Base-by-base conservation (phyloP, 1,140 invertebrate genomes). In the Brachionus paranguensis region DNA sequence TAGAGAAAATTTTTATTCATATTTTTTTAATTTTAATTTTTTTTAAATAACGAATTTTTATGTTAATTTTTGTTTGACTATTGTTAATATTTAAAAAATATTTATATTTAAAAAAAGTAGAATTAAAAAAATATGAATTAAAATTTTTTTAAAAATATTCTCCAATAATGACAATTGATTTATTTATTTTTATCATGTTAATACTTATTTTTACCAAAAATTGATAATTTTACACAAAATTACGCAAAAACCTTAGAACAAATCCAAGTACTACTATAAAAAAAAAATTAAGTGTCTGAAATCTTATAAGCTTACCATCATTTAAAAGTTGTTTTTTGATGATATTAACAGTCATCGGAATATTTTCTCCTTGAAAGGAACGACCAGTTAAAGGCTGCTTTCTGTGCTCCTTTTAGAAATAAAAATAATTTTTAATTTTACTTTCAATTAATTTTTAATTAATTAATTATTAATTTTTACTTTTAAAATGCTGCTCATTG, bases 351-450 rank as follows among this genome's bases (percentile, higher is more conserved):
- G 92, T 92, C 86, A 93, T 93, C 12, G 90, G 90, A 3, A 90
- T 90, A 11, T 92, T 92, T 84, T 93, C 92, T 85, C 91, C 89
- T 6, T 81, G 53, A 14, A 64, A 6, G 7, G 92, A 92, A 85
- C 91, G 88, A 6, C 92, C 92, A 24, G 92, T 92, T 24, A 91
- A 90, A 84, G 91, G 90, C 85, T 92, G 92, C 85, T 92, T 92
- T 37, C 89, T 89, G 6, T 92, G 84, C 53, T 89, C 87, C 89
- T 90, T 85, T 2, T 83, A 47, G 27, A 76, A n/a, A 7, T 37
- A 6, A 47, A n/a, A 29, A 27, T 27, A 5, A 12, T 14, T 74
- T 74, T n/a, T 20, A 33, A 33, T 20, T 20, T 24, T 27, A 12
- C 11, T 55, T 11, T 12, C 4, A 60, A 79, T n/a, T n/a, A n/a